Percentiles rank a stretch among this genome's conserved stretches.
Evolutionary conservation across 2,888 invertebrate genomes (phyloP).

Genomic region (Crocallis elinguaria): DNA sequence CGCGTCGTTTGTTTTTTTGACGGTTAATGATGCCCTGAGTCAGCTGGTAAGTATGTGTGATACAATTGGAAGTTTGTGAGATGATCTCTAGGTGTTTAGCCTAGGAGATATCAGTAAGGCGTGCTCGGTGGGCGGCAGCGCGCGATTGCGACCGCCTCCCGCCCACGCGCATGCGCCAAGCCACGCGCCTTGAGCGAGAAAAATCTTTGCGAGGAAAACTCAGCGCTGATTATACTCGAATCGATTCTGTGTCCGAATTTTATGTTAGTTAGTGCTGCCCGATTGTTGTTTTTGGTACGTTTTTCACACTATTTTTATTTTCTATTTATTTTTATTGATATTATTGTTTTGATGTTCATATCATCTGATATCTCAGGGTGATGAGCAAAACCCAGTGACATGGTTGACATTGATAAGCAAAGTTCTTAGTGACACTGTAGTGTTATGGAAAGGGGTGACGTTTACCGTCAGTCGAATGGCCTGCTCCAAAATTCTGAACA

Average conservation of each 20-base stretch:
- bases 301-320: background rate
- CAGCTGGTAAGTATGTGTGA: constrained; percentile 31
- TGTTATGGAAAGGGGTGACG: too few species aligned
- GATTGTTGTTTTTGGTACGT: background rate
- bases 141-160: constrained; percentile 82
- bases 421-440: too few species aligned
- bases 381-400: too few species aligned
- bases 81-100: constrained; percentile 36
- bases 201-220: constrained; percentile 75
- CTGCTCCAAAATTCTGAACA: too few species aligned
- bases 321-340: background rate
- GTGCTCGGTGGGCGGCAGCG: constrained; percentile 71
- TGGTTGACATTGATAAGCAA: too few species aligned
- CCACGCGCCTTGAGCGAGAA: constrained; percentile 63
- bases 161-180: constrained; percentile 80
- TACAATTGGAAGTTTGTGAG: constrained; percentile 37
- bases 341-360: too few species aligned
- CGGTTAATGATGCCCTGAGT: constrained; percentile 27
- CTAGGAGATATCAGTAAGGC: constrained; percentile 50
- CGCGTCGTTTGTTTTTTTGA: constrained; percentile 25
- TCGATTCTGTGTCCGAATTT: constrained; percentile 10
- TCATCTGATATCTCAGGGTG: too few species aligned
- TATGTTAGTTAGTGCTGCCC: constrained; percentile 5
- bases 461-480: too few species aligned
- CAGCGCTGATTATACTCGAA: constrained; percentile 44